A percentile compares a stretch with the other conserved stretches of the same genome.
Evolutionary conservation across 2,888 invertebrate genomes (phyloP).

Genomic region (Labia minor): DNA sequence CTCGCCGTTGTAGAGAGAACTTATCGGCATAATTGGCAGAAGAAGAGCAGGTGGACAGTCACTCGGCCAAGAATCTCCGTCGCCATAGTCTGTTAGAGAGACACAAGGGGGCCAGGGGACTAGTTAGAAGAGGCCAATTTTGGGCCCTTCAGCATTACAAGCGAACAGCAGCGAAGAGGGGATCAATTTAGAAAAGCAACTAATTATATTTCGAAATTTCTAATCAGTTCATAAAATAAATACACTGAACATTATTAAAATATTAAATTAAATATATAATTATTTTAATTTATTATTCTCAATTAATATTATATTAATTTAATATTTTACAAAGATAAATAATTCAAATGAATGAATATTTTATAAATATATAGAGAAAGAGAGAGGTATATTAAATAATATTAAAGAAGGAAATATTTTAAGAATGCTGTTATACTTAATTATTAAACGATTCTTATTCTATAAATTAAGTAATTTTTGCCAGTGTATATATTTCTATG

Average conservation of each 20-base stretch:
- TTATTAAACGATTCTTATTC: too few relatives aligned
- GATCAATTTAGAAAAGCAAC: background rate
- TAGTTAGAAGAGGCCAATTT: conserved; percentile 14
- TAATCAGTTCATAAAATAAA: background rate
- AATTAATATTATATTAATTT: too few relatives aligned
- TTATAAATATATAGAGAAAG: too few relatives aligned
- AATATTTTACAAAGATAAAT: too few relatives aligned
- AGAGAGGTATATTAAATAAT: too few relatives aligned
- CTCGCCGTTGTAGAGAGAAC: conserved; percentile 61
- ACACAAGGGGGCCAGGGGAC: conserved; percentile 13
- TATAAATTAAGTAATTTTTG: background rate
- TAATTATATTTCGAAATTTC: too few relatives aligned
- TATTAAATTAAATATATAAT: background rate
- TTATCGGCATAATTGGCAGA: conserved; percentile 51
- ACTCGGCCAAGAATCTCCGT: conserved; percentile 34
- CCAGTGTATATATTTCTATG: background rate
- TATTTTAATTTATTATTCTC: background rate
- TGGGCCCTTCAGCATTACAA: background rate
- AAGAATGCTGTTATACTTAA: too few relatives aligned
- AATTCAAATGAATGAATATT: too few relatives aligned
- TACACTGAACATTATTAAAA: background rate
- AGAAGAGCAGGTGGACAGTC: conserved; percentile 33
- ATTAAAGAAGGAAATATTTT: too few relatives aligned
- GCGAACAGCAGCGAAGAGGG: background rate
- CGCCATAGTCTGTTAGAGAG: conserved; percentile 23